These are phyloP conservation scores for Peromyscus attwateri DNA, from an alignment of 2,797 vertebrate genomes.

Conservation along the genomic window DNA sequence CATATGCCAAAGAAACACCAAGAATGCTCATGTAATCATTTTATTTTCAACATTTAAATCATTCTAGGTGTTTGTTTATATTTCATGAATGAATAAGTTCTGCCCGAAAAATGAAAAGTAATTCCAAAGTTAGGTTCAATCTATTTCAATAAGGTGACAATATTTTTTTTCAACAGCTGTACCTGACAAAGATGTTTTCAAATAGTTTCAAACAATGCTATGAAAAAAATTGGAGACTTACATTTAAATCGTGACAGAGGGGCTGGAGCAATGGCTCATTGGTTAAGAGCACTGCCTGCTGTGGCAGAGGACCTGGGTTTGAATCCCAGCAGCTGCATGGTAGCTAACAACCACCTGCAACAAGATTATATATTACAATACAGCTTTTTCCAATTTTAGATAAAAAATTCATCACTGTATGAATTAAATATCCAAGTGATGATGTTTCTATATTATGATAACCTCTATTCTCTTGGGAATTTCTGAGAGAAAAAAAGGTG, in stretches of 20 bases:
- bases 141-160: conserved; percentile 5
- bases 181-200: conserved; percentile 1
- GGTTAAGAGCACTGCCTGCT: too few species aligned
- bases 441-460: not conserved
- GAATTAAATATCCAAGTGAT: not conserved
- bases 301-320: not conserved
- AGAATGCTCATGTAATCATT: not conserved
- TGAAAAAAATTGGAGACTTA: not conserved
- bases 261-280: too few species aligned
- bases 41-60: conserved; percentile 25
- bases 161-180: not conserved
- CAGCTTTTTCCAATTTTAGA: not conserved
- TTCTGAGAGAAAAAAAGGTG: not conserved
- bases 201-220: not conserved
- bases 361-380: not conserved
- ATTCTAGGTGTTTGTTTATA: not conserved
- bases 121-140: conserved; percentile 56
- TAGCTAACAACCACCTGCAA: not conserved
- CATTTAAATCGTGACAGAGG: not conserved
- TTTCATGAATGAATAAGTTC: conserved; percentile 30
- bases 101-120: not conserved
- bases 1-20: not conserved
- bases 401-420: not conserved
- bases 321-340: not conserved
- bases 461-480: not conserved